phyloP scores from a whole-genome alignment of 2,113 vertebrate genomes.

The Istiophorus platypterus region DNA sequence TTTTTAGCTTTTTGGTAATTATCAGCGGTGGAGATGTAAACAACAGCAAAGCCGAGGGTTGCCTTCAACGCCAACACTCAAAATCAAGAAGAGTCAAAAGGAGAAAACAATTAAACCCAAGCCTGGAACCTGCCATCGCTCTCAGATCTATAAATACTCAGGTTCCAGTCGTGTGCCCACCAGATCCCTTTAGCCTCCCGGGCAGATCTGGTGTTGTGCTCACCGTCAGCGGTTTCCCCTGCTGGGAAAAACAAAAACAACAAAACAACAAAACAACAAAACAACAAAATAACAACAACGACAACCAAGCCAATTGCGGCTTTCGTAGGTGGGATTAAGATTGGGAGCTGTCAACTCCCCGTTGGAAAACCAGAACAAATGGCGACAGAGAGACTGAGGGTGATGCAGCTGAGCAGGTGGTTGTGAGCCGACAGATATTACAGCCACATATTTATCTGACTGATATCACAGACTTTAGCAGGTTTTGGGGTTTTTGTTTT shows the following conservation, averaged over 20 bases:
- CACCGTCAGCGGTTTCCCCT: background rate
- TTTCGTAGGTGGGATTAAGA: background rate
- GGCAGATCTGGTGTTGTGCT: background rate
- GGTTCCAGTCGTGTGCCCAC: background rate
- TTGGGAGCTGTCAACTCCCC: background rate
- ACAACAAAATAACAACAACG: too few relatives aligned
- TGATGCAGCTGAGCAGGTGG: background rate
- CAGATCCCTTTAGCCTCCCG: background rate
- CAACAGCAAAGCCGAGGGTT: background rate
- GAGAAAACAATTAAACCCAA: too few relatives aligned
- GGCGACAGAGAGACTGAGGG: background rate
- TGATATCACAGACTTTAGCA: background rate
- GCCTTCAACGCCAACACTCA: background rate
- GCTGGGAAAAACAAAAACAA: background rate
- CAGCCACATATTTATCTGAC: too few relatives aligned
- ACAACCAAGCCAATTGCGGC: background rate
- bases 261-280: too few relatives aligned
- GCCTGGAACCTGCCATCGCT: background rate
- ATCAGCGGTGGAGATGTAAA: background rate
- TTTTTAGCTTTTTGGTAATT: background rate
- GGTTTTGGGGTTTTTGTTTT: too few relatives aligned
- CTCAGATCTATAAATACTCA: conserved; percentile 6
- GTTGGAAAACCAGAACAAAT: background rate
- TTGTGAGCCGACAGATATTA: background rate
- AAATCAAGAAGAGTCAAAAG: too few relatives aligned